Evolutionary conservation across 2,113 vertebrate species (phyloP).

Genomic region (Vulpes lagopus): DNA sequence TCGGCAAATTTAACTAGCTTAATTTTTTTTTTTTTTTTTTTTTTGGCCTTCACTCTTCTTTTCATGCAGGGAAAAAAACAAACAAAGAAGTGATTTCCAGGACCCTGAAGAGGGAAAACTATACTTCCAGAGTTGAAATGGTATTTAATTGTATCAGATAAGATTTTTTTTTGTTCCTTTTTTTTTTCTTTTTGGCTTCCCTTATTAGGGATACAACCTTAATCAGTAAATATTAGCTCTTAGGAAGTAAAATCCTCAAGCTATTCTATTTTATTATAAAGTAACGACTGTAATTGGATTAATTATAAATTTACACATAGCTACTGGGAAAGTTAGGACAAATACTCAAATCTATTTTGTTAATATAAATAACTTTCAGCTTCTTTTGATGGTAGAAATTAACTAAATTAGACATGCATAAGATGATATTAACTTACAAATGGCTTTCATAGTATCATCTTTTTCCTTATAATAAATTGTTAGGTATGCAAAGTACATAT

Average conservation of each 20-base stretch:
- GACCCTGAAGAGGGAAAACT: background rate
- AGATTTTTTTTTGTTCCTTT: background rate
- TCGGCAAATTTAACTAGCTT: background rate
- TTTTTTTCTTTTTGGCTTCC: background rate
- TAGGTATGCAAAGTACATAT: background rate
- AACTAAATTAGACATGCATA: background rate
- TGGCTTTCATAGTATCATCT: background rate
- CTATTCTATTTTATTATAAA: slow-evolving; percentile 41
- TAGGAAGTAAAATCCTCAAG: background rate
- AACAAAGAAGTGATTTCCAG: background rate
- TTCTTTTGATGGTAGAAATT: slow-evolving; percentile 4
- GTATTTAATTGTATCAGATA: background rate
- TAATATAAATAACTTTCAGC: background rate
- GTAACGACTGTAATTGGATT: background rate
- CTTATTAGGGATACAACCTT: background rate
- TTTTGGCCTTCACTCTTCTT: background rate
- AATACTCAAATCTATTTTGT: slow-evolving; percentile 26
- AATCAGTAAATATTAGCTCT: background rate
- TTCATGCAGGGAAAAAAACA: background rate
- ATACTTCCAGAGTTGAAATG: background rate
- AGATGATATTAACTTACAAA: background rate
- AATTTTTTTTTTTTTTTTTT: background rate
- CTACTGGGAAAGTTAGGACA: background rate
- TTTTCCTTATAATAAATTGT: background rate
- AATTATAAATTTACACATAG: background rate